These are phyloP conservation scores for Pantherophis guttatus DNA, from an alignment of 2,113 vertebrate species.

Conservation along the genomic window DNA sequence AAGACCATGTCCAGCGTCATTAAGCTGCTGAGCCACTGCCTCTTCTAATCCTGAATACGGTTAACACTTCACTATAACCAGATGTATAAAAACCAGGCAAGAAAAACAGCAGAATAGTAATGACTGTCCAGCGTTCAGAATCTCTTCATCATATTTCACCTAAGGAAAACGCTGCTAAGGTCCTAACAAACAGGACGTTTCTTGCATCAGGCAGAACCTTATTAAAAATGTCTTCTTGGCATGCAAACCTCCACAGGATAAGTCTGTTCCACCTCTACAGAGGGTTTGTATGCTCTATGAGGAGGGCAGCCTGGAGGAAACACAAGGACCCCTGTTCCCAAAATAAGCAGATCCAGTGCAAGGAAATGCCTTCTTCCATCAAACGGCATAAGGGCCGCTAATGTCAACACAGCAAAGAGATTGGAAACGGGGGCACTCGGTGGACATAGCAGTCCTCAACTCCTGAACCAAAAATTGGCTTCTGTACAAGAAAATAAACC, in stretches of 20 bases:
- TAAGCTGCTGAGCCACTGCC: not conserved
- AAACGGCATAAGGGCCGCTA: not conserved
- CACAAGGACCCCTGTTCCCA: slow-evolving; percentile 38
- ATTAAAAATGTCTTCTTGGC: not conserved
- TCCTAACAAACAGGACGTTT: not conserved
- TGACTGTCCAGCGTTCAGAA: not conserved
- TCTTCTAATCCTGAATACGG: not conserved
- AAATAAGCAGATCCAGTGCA: slow-evolving; percentile 30
- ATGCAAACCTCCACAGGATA: slow-evolving; percentile 20
- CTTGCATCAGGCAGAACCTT: not conserved
- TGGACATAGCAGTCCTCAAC: not conserved
- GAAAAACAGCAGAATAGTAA: not conserved
- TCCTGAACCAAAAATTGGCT: not conserved
- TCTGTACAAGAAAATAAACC: not conserved
- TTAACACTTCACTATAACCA: not conserved
- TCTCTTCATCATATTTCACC: not conserved
- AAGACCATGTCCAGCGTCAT: not conserved
- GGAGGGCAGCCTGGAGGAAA: not conserved
- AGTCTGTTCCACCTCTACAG: slow-evolving; percentile 56
- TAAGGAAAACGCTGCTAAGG: not conserved
- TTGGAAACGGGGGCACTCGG: rapidly evolving
- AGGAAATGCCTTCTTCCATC: slow-evolving; percentile 40
- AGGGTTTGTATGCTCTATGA: slow-evolving; percentile 25
- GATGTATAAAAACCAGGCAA: not conserved
- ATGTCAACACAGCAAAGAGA: slow-evolving; percentile 35